Evolutionary conservation across 2,888 invertebrate genomes (phyloP).

Genomic region (Drosophila algonquin): DNA sequence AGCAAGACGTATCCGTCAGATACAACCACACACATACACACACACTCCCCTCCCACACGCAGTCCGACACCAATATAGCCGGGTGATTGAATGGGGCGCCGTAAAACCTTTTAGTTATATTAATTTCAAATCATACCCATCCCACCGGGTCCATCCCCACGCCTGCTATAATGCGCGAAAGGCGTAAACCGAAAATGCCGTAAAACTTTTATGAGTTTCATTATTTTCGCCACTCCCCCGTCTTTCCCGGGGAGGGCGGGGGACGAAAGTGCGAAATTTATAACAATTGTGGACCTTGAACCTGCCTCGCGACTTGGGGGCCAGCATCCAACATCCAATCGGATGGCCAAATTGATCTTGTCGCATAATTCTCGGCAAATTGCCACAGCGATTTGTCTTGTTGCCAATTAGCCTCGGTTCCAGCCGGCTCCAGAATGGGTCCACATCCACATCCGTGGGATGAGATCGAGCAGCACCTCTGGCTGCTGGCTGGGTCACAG

Average conservation of each 20-base stretch:
- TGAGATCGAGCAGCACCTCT: conserved; percentile 9
- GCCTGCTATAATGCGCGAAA: conserved; percentile 51
- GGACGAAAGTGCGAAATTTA: conserved; percentile 17
- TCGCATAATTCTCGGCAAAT: conserved; percentile 72
- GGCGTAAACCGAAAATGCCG: conserved; percentile 55
- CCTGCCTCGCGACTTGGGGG: conserved; percentile 23
- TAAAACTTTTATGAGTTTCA: conserved; percentile 59
- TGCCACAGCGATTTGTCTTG: conserved; percentile 73
- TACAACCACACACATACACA: conserved; percentile 30
- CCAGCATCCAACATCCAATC: conserved; percentile 16
- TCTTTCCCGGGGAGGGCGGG: neutral
- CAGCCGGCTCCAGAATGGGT: conserved; percentile 3
- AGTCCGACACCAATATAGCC: neutral
- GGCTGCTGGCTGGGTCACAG: conserved; percentile 11
- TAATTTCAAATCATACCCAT: conserved; percentile 71
- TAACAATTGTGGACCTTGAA: conserved; percentile 42
- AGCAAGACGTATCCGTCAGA: conserved; percentile 60
- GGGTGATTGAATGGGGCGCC: conserved; percentile 29
- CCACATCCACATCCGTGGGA: conserved; percentile 3
- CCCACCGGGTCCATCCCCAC: neutral
- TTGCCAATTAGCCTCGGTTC: conserved; percentile 64
- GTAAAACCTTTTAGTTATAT: conserved; percentile 78
- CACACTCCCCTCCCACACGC: neutral
- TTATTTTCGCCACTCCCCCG: neutral
- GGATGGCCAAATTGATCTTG: conserved; percentile 67